These are phyloP conservation scores for Mesoclemmys tuberculata DNA, from an alignment of 2,113 vertebrate genomes.

Conservation along the genomic window DNA sequence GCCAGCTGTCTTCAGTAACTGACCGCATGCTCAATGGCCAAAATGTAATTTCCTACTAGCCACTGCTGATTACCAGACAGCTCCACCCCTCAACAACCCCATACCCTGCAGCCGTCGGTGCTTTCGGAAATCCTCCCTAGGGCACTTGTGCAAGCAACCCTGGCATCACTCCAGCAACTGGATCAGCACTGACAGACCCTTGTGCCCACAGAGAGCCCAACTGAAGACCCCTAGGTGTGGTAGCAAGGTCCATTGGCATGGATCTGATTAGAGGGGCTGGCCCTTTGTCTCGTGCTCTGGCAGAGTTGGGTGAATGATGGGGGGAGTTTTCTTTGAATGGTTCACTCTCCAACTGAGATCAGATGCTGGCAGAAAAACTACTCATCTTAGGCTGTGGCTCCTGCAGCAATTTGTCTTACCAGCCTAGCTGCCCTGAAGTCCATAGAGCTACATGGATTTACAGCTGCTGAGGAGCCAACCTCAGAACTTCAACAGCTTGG, in stretches of 20 bases:
- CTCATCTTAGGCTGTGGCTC: background rate
- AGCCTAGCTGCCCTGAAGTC: too few species aligned
- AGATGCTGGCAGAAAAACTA: too few species aligned
- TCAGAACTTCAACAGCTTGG: rapidly evolving
- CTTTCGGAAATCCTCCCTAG: background rate
- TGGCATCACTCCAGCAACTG: background rate
- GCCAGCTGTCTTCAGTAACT: background rate
- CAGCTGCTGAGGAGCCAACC: rapidly evolving
- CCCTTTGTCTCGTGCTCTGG: background rate
- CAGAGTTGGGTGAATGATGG: background rate
- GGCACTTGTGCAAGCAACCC: background rate
- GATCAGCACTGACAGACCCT: background rate
- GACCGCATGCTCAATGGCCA: background rate
- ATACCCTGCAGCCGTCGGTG: background rate
- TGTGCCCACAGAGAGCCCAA: background rate
- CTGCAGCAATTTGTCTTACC: too few species aligned
- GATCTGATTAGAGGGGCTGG: background rate
- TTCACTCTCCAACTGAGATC: background rate
- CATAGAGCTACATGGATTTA: rapidly evolving
- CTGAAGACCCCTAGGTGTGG: background rate
- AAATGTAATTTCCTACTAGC: background rate
- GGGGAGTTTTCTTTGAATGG: background rate
- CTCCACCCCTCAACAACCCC: too few species aligned
- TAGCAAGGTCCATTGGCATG: background rate
- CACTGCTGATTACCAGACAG: background rate